These are phyloP conservation scores for Camponotus pennsylvanicus DNA, from an alignment of 1,140 invertebrate genomes.

Conservation along the genomic window DNA sequence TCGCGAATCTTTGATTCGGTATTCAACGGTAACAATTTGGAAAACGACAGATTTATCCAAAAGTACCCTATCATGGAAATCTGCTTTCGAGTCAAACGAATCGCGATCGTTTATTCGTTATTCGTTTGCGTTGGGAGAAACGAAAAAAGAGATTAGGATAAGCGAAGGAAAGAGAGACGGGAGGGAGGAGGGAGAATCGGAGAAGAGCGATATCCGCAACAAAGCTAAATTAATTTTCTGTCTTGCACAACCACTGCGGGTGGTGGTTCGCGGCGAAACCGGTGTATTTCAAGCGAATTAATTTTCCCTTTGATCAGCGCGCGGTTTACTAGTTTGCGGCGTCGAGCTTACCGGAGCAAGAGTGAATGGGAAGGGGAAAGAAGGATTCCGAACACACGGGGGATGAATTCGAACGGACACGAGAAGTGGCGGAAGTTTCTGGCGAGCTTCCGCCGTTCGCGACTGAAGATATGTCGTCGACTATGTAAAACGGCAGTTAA, in stretches of 20 bases:
- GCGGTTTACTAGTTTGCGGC: slow-evolving; percentile 60
- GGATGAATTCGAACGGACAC: slow-evolving; percentile 2
- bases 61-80: no score
- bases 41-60: no score
- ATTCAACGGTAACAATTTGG: no score
- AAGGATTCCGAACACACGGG: neutral
- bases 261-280: slow-evolving; percentile 35
- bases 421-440: slow-evolving; percentile 33
- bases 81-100: no score
- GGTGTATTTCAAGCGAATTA: slow-evolving; percentile 65
- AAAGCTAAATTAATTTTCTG: slow-evolving; percentile 66
- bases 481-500: slow-evolving; percentile 30
- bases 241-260: slow-evolving; percentile 30
- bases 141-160: neutral
- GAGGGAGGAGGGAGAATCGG: neutral
- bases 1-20: neutral
- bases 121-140: neutral
- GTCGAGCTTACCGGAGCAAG: slow-evolving; percentile 6
- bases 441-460: slow-evolving; percentile 39
- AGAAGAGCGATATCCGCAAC: slow-evolving; percentile 59
- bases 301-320: slow-evolving; percentile 67
- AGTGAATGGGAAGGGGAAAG: neutral
- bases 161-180: neutral
- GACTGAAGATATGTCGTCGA: slow-evolving; percentile 5
- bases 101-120: neutral